Base-by-base conservation (phyloP, 2,113 vertebrate species). In the Sardina pilchardus region DNA sequence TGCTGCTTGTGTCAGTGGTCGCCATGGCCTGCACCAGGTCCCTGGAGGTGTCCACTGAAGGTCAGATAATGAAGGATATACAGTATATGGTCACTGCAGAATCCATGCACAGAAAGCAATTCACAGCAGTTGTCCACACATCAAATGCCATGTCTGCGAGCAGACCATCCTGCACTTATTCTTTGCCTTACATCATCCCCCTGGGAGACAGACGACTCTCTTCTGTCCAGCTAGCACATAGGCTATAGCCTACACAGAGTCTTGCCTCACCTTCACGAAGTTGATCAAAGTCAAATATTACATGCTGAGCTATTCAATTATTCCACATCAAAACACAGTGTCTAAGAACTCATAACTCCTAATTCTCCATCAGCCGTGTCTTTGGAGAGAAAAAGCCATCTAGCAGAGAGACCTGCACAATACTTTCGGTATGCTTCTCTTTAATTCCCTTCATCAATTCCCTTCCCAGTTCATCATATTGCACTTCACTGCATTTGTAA, bases 11-110 rank as follows among this genome's bases (percentile, higher is more conserved):
- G 82, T 90, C 90, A 0, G 21, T 6, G 24, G 92, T 91, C 1
- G 86, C 90, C 95, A 59, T 67, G 88, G 86, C 86, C 88, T 85
- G 88, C 39, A 30, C 87, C 42, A 78, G 10, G 47, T 71, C 3
- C 39, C 81, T 81, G 21, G 44, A 78, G 59, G 30, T 26, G 53
- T 39, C 24, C 78, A 21, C 21, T 80, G 30, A 81, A 26, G 44
- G 43, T 9, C 59, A 10, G 21, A n/a, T 39, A 78, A 42, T 63
- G 82, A 83, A n/a, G 50, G 81, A 82, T 42, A 16, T 59, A 26
- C 21, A 14, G 56, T 19, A n/a, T 19, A n/a, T 17, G 39, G 42
- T 26, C 48, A 39, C 71, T 78, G 71, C 71, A 78, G n/a, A 71
- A 71, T 34, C 63, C 63, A 71, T 14, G 14, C 63, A 71, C 12